Base-by-base conservation (phyloP, 2,888 invertebrate genomes). In the Catocala sponsa region DNA sequence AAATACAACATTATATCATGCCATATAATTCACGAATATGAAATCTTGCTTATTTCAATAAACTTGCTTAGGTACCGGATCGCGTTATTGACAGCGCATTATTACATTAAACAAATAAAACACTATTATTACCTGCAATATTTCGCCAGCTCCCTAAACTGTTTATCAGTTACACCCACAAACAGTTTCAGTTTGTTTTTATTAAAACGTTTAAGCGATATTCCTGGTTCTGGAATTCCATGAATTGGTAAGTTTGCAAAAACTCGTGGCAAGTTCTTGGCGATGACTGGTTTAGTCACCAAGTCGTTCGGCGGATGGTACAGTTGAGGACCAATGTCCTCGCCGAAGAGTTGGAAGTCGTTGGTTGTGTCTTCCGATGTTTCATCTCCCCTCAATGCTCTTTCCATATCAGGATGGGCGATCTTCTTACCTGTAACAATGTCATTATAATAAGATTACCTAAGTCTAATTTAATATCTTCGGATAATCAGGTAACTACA, bases 261-360 rank as follows among this genome's bases (percentile, higher is more conserved):
- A 43, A 43, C n/a, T 5, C 12, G 6, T 11, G 43, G 43, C 43
- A 43, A 5, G 10, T 43, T 43, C 10, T 43, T 43, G 43, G 43
- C 43, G 0, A 43, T 43, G n/a, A 43, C 10, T 43, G 43, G 43
- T 10, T 11, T 43, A 10, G 43, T 43, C 11, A 43, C 43, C 5
- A 43, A 11, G n/a, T 43, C 10, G 10, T 43, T 43, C 11, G 43
- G 43, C 5, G 43, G 43, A 43, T 43, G 43, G 43, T 43, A 43
- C 49, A 59, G 43, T 59, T 43, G 43, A 43, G 43, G 43, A 43
- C 43, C 43, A 5, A 5, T 12, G 11, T 43, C 43, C n/a, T 43
- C 43, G 1, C 12, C 43, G 43, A 43, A 43, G 5, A 43, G 43
- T 11, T 11, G 43, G 12, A 10, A 43, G 43, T 43, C 43, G 1